Percentiles rank a stretch among this genome's conserved stretches.
phyloP scores from a whole-genome alignment of 2,113 vertebrate species.

The Hystrix cristata region DNA sequence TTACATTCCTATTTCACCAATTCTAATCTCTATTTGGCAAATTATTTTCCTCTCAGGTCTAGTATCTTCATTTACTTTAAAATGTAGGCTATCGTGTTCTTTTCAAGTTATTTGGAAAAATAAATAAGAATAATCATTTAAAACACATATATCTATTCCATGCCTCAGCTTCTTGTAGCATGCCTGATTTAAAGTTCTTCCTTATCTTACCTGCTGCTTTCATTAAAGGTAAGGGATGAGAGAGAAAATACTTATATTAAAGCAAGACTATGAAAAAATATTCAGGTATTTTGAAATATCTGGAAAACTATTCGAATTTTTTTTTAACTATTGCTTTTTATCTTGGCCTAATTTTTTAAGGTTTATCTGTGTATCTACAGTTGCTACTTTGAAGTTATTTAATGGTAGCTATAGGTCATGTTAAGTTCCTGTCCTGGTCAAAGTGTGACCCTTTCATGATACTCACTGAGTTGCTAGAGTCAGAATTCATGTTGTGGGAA shows the following conservation, averaged over 20 bases:
- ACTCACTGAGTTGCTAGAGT: neutral
- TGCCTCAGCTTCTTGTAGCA: neutral
- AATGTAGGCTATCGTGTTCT: neutral
- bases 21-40: neutral
- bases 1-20: neutral
- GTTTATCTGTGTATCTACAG: neutral
- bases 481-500: neutral
- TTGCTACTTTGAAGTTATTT: neutral
- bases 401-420: neutral
- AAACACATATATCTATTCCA: neutral
- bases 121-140: neutral
- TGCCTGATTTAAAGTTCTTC: neutral
- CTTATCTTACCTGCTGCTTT: neutral
- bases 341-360: neutral
- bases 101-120: constrained; percentile 29
- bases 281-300: neutral
- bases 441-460: neutral
- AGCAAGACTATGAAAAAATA: no score
- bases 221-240: neutral
- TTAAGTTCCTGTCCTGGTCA: neutral
- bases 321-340: neutral
- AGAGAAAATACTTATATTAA: neutral
- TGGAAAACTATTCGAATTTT: neutral
- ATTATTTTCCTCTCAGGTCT: neutral
- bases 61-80: neutral